Evolutionary conservation across 37 sponge, comb jelly and placozoan genomes (phyloP), one percentile per base, ranked within the genome.

Genomic region (Aphrocallistes beatrix): DNA sequence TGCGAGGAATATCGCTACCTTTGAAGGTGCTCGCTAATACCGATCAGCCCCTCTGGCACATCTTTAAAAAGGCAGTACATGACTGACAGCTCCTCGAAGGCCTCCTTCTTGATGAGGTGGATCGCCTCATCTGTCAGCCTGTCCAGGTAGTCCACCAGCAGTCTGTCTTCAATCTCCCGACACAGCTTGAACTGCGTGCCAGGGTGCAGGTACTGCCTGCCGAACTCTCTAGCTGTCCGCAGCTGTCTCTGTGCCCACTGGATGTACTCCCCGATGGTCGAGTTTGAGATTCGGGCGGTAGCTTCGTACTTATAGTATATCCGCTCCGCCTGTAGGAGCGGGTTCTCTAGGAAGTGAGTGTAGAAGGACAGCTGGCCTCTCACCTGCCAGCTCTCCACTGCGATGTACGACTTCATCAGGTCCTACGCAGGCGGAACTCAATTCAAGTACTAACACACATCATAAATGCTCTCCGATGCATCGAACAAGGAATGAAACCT

Each of bases 101-200:
- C 75, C 75, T 60, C 32, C 34, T 60, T 60, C 1, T 60, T 60
- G 34, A 60, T 60, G 34, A 60, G 75, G 34, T 60, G 75, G 6
- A 19, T 30, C 3, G 75, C 75, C n/a, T 60, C 75, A 13, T 60
- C 75, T 30, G 10, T 60, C 6, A 60, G 75, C n/a, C 75, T 60
- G 34, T 60, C 75, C 75, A 60, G 75, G 34, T 60, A 60, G 34
- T 60, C 75, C 25, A 60, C 75, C n/a, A 60, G 75, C 34, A 60
- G 34, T 60, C 75, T 60, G 34, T 60, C 75, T 30, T 60, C 75
- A 13, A 60, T 60, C 75, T 60, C 75, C 34, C 75, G 25, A 60
- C 75, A 60, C 34, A 60, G 75, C 34, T 60, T 60, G 10, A 60
- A 25, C 75, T 60, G 75, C 6, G 75, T 60, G 3, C 75, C 75